These are phyloP conservation scores for Eulemur rufifrons DNA, from an alignment of 2,113 vertebrate species.

Conservation along the genomic window DNA sequence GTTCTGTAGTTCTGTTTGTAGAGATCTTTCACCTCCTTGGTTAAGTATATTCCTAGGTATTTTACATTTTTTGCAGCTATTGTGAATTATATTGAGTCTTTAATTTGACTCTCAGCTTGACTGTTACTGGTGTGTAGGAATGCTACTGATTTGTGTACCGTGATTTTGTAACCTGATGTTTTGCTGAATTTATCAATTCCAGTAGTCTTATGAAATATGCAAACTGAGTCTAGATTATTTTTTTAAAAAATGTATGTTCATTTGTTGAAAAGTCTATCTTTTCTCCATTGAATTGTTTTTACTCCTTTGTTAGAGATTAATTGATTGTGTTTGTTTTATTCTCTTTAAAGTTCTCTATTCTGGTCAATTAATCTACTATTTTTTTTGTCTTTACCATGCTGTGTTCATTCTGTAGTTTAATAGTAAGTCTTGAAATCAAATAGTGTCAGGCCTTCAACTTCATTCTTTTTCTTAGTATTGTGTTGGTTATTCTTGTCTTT, in stretches of 20 bases:
- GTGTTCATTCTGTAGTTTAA: not conserved
- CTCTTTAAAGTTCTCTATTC: not conserved
- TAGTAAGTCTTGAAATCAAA: not conserved
- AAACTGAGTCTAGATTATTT: not conserved
- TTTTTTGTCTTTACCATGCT: not conserved
- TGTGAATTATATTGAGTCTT: no score
- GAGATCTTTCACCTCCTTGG: no score
- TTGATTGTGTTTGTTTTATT: not conserved
- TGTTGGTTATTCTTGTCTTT: not conserved
- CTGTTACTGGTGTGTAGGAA: no score
- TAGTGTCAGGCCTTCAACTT: not conserved
- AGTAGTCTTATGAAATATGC: not conserved
- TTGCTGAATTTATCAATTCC: no score
- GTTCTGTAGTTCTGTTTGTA: no score
- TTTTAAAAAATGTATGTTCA: not conserved
- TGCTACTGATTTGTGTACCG: no score
- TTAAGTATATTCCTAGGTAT: no score
- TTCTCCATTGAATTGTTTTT: not conserved
- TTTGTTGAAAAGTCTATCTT: not conserved
- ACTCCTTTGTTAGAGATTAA: not conserved
- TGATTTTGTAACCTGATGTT: no score
- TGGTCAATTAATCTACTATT: not conserved
- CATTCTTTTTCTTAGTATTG: not conserved
- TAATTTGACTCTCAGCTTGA: no score
- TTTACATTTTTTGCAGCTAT: no score